These are phyloP conservation scores for Beris chalybata DNA, from an alignment of 2,888 invertebrate species.

Conservation along the genomic window DNA sequence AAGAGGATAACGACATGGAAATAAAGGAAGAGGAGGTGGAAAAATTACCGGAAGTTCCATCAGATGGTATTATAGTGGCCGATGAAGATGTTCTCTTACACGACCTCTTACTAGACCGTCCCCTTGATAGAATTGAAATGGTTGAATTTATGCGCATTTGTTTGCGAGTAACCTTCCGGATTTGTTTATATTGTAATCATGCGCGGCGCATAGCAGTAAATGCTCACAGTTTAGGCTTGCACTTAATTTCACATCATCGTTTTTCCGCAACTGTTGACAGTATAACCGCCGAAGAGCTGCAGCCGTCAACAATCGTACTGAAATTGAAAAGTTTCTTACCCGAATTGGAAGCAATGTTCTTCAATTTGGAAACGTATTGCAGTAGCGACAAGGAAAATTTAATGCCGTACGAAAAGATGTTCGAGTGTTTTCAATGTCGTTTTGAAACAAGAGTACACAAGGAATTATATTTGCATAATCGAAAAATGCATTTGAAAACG, in stretches of 20 bases:
- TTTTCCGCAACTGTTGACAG: constrained; percentile 79
- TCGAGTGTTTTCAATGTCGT: constrained; percentile 86
- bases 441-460: constrained; percentile 77
- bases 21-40: constrained; percentile 22
- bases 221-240: constrained; percentile 76
- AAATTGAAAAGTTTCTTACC: constrained; percentile 62
- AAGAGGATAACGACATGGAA: constrained; percentile 51
- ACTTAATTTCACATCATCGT: constrained; percentile 77
- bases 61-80: constrained; percentile 60
- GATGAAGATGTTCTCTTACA: constrained; percentile 67
- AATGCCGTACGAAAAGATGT: constrained; percentile 66
- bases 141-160: constrained; percentile 74
- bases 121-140: constrained; percentile 73
- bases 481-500: constrained; percentile 83
- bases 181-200: constrained; percentile 84
- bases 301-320: constrained; percentile 70
- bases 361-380: constrained; percentile 74
- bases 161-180: constrained; percentile 67
- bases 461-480: constrained; percentile 82
- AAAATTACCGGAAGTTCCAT: constrained; percentile 36
- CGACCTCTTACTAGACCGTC: constrained; percentile 73
- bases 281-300: constrained; percentile 73
- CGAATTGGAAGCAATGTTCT: constrained; percentile 65
- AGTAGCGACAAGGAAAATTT: constrained; percentile 62
- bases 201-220: constrained; percentile 83